phyloP scores from a whole-genome alignment of 1,140 invertebrate species.

The Uloborus diversus region DNA sequence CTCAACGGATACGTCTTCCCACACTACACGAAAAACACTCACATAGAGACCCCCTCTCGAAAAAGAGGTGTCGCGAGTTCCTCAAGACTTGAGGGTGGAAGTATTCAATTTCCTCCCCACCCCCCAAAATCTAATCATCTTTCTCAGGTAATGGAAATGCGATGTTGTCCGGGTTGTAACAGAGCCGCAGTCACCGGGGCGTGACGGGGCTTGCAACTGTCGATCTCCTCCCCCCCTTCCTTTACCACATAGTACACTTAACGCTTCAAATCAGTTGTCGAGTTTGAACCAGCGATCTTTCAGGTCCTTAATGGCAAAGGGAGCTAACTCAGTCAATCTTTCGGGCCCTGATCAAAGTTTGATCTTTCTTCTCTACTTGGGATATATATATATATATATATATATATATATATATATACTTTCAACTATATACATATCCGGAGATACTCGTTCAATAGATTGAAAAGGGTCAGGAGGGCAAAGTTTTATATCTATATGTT shows the following conservation, averaged over 20 bases:
- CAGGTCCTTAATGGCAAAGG: not conserved
- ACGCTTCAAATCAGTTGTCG: slow-evolving; percentile 2
- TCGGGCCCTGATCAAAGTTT: not conserved
- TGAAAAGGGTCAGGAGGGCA: not conserved
- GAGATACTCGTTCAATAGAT: not conserved
- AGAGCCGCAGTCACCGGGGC: not conserved
- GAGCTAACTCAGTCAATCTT: not conserved
- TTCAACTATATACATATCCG: not conserved
- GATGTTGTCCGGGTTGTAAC: not conserved
- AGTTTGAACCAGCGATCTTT: slow-evolving; percentile 2
- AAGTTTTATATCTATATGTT: not conserved
- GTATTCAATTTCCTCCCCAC: not conserved
- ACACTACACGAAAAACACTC: too few relatives aligned
- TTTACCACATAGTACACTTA: not conserved
- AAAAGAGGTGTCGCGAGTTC: too few relatives aligned
- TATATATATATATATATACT: not conserved
- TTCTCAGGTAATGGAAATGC: slow-evolving; percentile 8
- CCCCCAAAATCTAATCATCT: slow-evolving; percentile 1
- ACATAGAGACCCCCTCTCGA: too few relatives aligned
- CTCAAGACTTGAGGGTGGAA: too few relatives aligned
- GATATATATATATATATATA: not conserved
- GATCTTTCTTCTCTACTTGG: not conserved
- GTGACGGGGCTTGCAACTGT: not conserved
- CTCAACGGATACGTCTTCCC: too few relatives aligned
- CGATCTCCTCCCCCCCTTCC: not conserved